phyloP scores from a whole-genome alignment of 2,888 invertebrate species.

The Rhagonycha fulva region DNA sequence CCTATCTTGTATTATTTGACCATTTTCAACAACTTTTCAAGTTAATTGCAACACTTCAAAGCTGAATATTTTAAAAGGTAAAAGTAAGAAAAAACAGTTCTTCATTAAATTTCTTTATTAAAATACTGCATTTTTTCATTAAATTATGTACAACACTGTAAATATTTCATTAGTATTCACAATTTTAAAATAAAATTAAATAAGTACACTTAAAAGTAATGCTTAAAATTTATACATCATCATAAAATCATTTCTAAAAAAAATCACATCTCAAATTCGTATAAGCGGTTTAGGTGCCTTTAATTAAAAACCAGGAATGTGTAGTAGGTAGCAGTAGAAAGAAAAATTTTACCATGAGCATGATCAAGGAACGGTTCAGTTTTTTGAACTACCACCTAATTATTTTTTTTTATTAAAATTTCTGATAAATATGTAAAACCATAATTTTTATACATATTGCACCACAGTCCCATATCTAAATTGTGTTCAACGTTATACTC shows the following conservation, averaged over 20 bases:
- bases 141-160: background rate
- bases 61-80: too few relatives aligned
- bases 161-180: background rate
- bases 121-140: background rate
- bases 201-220: background rate
- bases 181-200: background rate
- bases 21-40: too few relatives aligned
- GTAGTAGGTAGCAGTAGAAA: background rate
- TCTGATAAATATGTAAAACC: background rate
- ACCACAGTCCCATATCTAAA: background rate
- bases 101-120: background rate
- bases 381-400: background rate
- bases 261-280: background rate
- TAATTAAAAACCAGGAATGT: background rate
- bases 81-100: background rate
- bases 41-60: too few relatives aligned
- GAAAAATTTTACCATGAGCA: background rate
- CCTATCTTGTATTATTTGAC: too few relatives aligned
- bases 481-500: conserved; percentile 43
- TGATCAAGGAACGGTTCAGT: background rate
- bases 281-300: background rate
- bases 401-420: background rate
- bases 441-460: background rate
- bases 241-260: background rate
- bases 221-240: background rate